Base-by-base conservation (phyloP, 2,113 vertebrate species). In the Xerus inauris region DNA sequence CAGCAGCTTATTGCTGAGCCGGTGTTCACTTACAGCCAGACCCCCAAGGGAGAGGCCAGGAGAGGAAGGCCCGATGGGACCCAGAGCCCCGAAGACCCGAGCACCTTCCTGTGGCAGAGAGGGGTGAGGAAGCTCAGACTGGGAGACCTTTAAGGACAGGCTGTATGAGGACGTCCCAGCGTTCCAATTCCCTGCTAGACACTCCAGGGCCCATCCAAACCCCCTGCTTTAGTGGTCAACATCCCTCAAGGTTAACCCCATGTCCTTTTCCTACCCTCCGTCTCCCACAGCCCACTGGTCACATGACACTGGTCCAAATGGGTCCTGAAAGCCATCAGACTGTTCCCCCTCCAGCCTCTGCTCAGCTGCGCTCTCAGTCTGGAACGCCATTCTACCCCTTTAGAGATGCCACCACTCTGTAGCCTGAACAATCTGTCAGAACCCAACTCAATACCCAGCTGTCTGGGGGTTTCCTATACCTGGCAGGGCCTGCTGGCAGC, bases 1-100 rank as follows among this genome's bases (percentile, higher is more conserved):
- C 79, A 99, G 98, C 59, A 99, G 98, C 97, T 99, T 99, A 97
- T 99, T 99, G 95, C 99, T 98, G 59, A 99, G 98, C 93, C 99
- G 99, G 93, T 98, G 98, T 73, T 97, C 97, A 0, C 94, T 91
- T 0, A 98, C 93, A 0, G 96, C 98, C 8, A 98, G 91, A 35
- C 98, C 98, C 47, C 98, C 98, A 0, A 99, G 98, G 69, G 99
- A 98, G 3, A 98, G 99, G 13, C 54, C 98, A 16, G 84, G 98
- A 51, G 98, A 73, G 73, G 95, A 95, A 64, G 94, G 97, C 95
- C 97, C 99, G 96, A 98, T 99, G 99, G 97, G 99, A 98, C 11
- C 97, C 71, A 98, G 94, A 6, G 95, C 97, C 54, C 97, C 97
- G 0, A 97, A 97, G 28, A 97, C 97, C 19, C 95, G 97, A 16